Evolutionary conservation across 2,797 vertebrate species (phyloP), one percentile per base, ranked within the genome.

Genomic region (Myiotriccus ornatus): DNA sequence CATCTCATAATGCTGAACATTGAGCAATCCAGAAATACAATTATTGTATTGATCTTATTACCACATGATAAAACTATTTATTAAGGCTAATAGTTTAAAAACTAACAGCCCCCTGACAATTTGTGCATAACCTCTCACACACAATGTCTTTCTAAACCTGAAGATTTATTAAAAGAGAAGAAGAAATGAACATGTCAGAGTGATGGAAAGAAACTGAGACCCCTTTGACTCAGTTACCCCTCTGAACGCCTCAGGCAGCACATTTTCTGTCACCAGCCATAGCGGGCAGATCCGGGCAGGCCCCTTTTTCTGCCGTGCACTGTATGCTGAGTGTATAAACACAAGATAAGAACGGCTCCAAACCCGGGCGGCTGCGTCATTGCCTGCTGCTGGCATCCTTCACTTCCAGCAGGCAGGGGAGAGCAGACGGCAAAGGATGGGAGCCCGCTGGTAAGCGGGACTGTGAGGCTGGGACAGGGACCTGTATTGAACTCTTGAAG

Each of bases 201-300:
- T 43, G 23, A 57, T 14, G 12, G 81, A 83, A 77, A 89, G 81
- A 84, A 62, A 0, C 63, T 10, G 12, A 84, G 80, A 53, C 10
- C 9, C 22, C 39, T 90, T 69, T 74, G 43, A 28, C 34, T 53
- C 27, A 23, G 56, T 49, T 16, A 32, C 28, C 44, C 27, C 35
- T 69, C 89, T 23, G 75, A 89, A 59, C 0, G 3, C 0, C 0
- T 25, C 34, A 34, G 85, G 73, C 64, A 59, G 57, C 3, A 7
- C 32, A 14, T 84, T 81, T 91, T 73, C 63, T 83, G 59, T 23
- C 0, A 0, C 43, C 86, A 62, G 75, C 56, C 44, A 16, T 6
- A 39, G 60, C 52, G 76, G 46, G 53, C 67, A 71, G 80, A 77
- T 53, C 56, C 67, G 56, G 60, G 57, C 28, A 34, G 53, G 50